A percentile compares a stretch with the other conserved stretches of the same genome.
These are phyloP conservation scores for Calameuta pallipes DNA, from an alignment of 2,888 invertebrate genomes.

Conservation along the genomic window DNA sequence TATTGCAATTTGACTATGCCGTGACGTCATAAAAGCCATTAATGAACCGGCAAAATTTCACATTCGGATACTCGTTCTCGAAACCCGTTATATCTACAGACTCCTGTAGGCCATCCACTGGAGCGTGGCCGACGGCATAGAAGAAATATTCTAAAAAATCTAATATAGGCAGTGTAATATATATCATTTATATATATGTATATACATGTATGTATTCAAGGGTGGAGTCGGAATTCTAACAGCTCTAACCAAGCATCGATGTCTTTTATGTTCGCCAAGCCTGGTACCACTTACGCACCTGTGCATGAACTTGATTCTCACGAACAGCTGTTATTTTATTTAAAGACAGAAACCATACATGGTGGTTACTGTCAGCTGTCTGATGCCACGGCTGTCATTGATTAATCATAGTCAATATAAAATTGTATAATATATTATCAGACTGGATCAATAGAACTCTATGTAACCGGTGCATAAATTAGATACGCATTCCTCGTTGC, in stretches of 20 bases:
- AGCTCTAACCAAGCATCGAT: not conserved
- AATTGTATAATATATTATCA: not conserved
- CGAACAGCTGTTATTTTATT: not conserved
- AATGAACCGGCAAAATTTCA: not conserved
- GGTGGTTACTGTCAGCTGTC: not conserved
- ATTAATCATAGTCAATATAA: not conserved
- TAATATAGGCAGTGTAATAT: not conserved
- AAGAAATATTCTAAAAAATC: not conserved
- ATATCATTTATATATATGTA: not conserved
- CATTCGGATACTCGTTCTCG: not conserved
- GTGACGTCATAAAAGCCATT: not conserved
- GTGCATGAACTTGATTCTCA: slow-evolving; percentile 41
- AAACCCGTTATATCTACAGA: not conserved
- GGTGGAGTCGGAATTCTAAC: not conserved
- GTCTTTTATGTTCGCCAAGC: slow-evolving; percentile 19
- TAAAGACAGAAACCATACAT: not conserved
- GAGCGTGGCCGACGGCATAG: not conserved
- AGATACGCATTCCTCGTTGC: not conserved
- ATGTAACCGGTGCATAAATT: not conserved
- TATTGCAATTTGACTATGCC: not conserved
- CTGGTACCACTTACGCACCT: slow-evolving; percentile 39
- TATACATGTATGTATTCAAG: not conserved
- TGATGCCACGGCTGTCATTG: not conserved
- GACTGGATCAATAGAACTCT: not conserved
- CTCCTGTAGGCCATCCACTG: not conserved